Evolutionary conservation across 2,888 invertebrate species (phyloP), one percentile per base, ranked within the genome.

Genomic region (Rhodophaea formosa): DNA sequence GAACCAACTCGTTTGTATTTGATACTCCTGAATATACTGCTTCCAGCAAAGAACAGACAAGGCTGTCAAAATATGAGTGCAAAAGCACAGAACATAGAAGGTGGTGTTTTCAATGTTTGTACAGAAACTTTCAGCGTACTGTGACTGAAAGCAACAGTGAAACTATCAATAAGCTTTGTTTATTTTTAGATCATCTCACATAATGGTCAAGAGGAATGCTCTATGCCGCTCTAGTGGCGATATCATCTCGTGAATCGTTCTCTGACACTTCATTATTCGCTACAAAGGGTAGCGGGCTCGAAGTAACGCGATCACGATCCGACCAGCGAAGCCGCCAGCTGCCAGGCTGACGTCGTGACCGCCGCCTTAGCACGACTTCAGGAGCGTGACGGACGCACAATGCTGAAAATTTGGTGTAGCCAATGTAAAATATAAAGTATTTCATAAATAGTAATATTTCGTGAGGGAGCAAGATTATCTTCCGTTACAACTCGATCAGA

Each of bases 351-450:
- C n/a, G 30, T 47, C 47, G 47, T 47, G 47, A 29, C 47, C 47
- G 14, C 14, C 47, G n/a, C 3, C 29, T 47, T 7, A 30, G 30
- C 47, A 30, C 47, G 23, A 47, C 14, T 47, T 47, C 47, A 47
- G 47, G 30, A 47, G 30, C 47, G 47, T 47, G 47, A 47, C 47
- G 12, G 30, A 30, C 8, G n/a, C 29, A 47, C 14, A 47, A 30
- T 30, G 8, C 30, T 30, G 47, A 30, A 47, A 30, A 23, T 30
- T 47, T 29, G 14, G 8, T 7, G 29, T 3, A 12, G 6, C 17
- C 12, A 8, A n/a, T 47, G 35, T 10, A 35, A n/a, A 39, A n/a
- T 39, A 39, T 5, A 12, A 10, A 8, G 32, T 35, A 10, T 35
- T 12, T 1, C 35, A 12, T 3, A 35, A 35, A 23, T 23, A 23